Base-by-base conservation (phyloP, 1,140 invertebrate genomes). In the Drosophila pruinosa region DNA sequence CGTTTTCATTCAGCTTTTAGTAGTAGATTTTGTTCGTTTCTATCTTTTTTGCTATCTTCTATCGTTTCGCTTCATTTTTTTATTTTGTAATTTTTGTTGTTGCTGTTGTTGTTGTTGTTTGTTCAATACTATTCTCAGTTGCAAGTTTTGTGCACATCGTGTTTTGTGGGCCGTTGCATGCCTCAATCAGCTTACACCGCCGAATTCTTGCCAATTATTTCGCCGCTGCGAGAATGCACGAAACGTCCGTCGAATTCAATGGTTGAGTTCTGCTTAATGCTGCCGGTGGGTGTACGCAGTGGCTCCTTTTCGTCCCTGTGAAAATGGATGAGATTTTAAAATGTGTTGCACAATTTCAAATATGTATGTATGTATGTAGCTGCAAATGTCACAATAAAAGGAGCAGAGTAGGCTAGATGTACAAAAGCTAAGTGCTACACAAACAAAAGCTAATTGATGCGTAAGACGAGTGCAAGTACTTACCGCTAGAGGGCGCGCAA, bases 161-260 rank as follows among this genome's bases (percentile, higher is more conserved):
- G 1, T 6, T 31, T 28, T 34, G 14, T 17, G 7, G 1, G 15
- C 3, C 21, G 22, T 34, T 31, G n/a, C n/a, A n/a, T n/a, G n/a
- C n/a, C 5, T 1, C 7, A 7, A 5, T 24, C 24, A 4, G 45
- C 92, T 94, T 95, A 97, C 58, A 97, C 96, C 48, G 96, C 95
- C 8, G 96, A 97, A 82, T 96, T 95, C 92, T 96, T 96, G 69
- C 95, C 96, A 72, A 96, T 95, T 74, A 96, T 96, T 79, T 94
- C 93, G 39, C 95, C 95, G 22, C 95, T 95, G 80, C 95, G 95
- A 15, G 95, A 95, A 78, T 96, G 94, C 10, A 96, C 96, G 74
- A 95, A 94, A 78, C 95, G 94, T 4, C 95, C 95, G 75, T 97
- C 95, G 80, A 95, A 97, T 78, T 96, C 95, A 3, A 96, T 94